phyloP scores from a whole-genome alignment of 2,113 vertebrate species.

The Scolopax mira region DNA sequence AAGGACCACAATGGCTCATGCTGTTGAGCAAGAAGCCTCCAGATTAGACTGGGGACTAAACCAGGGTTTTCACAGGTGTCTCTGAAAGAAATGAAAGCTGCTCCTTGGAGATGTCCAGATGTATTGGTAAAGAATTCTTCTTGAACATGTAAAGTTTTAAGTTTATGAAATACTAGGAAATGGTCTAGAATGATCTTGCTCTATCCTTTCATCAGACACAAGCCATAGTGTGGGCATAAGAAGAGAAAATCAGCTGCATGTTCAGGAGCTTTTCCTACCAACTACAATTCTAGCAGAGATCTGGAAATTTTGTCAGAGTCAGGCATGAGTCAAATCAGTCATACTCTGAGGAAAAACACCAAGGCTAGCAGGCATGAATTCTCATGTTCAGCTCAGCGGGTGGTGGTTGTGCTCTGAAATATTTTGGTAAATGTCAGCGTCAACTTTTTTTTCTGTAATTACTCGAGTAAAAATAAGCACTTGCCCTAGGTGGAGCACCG shows the following conservation, averaged over 20 bases:
- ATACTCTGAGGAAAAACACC: not conserved
- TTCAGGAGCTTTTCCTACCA: not conserved
- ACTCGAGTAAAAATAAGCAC: slow-evolving; percentile 51
- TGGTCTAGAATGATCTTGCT: not conserved
- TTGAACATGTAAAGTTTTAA: not conserved
- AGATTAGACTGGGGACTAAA: not conserved
- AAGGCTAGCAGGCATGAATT: not conserved
- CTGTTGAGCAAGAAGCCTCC: not conserved
- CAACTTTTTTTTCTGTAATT: slow-evolving; percentile 32
- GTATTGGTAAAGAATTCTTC: not conserved
- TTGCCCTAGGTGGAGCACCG: slow-evolving; percentile 1
- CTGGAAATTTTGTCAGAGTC: not conserved
- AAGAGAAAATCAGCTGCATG: not conserved
- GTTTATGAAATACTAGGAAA: not conserved
- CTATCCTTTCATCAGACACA: not conserved
- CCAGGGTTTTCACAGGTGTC: not conserved
- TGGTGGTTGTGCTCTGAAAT: slow-evolving; percentile 17
- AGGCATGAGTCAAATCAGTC: not conserved
- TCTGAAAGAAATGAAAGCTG: not conserved
- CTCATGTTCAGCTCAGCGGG: not conserved
- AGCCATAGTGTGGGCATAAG: not conserved
- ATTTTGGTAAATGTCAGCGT: slow-evolving; percentile 51
- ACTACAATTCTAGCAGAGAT: not conserved
- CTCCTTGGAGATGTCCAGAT: not conserved
- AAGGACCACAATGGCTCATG: not conserved